Evolutionary conservation across 2,888 invertebrate genomes (phyloP).

Genomic region (Norana najaformis): DNA sequence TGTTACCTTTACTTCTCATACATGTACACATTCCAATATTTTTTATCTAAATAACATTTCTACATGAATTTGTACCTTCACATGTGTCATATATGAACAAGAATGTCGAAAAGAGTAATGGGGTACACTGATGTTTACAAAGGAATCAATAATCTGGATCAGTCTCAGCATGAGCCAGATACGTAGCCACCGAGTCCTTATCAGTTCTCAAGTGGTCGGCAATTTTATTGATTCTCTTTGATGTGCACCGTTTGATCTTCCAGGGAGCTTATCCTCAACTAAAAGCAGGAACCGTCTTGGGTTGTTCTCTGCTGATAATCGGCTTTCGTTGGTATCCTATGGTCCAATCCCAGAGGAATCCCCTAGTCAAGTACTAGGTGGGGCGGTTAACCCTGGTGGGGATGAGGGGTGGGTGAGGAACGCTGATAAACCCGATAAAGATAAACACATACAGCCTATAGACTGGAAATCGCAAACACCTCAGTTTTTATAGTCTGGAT

Average conservation of each 20-base stretch:
- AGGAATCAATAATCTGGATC: not conserved
- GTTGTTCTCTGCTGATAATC: not conserved
- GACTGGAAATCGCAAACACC: not conserved
- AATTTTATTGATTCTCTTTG: slow-evolving; percentile 6
- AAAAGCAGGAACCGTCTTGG: not conserved
- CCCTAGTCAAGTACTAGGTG: not conserved
- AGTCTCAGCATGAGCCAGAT: not conserved
- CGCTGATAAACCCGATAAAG: not conserved
- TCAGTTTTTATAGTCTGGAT: not conserved
- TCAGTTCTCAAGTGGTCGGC: slow-evolving; percentile 13
- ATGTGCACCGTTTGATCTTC: not conserved
- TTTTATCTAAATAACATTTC: too few relatives aligned
- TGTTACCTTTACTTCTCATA: too few relatives aligned
- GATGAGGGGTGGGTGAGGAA: not conserved
- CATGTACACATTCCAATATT: too few relatives aligned
- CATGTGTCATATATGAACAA: not conserved
- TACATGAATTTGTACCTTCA: not conserved
- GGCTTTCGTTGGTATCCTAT: not conserved
- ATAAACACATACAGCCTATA: not conserved
- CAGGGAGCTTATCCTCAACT: not conserved
- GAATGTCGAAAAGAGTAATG: too few relatives aligned
- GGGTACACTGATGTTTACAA: not conserved
- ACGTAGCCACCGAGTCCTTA: not conserved
- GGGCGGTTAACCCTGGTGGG: not conserved
- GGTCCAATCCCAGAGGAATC: not conserved